phyloP scores from a whole-genome alignment of 2,888 invertebrate species.

The Girardia tigrina region DNA sequence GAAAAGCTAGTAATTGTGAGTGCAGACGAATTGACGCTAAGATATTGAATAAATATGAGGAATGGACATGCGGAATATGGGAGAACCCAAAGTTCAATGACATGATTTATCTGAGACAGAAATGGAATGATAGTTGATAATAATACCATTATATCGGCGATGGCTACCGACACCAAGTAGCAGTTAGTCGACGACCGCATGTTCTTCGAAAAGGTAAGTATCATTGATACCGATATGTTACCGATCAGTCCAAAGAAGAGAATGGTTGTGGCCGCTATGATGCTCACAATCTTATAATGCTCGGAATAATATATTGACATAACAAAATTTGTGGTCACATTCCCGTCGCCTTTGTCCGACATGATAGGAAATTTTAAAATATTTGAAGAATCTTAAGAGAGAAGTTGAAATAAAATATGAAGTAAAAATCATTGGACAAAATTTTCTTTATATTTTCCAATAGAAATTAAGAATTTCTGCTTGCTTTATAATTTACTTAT shows the following conservation, averaged over 20 bases:
- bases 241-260: background rate
- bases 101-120: slow-evolving; percentile 53
- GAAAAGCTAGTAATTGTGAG: slow-evolving; percentile 58
- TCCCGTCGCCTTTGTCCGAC: no score
- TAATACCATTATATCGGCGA: slow-evolving; percentile 56
- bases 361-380: no score
- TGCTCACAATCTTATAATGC: background rate
- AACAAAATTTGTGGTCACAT: no score
- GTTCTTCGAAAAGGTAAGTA: background rate
- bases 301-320: slow-evolving; percentile 15
- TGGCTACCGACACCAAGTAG: slow-evolving; percentile 56
- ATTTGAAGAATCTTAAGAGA: no score
- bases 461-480: no score
- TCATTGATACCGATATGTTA: background rate
- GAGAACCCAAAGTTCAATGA: slow-evolving; percentile 52
- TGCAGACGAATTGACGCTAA: slow-evolving; percentile 57
- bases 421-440: no score
- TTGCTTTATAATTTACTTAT: no score
- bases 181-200: slow-evolving; percentile 58
- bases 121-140: slow-evolving; percentile 53
- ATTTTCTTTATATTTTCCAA: no score
- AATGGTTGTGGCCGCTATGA: background rate
- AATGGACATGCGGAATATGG: slow-evolving; percentile 53
- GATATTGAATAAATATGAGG: slow-evolving; percentile 55
- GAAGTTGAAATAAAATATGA: no score